Percentiles rank a stretch among this genome's conserved stretches.
Conservation (phyloP, 1,140 invertebrate species). For the Drusus annulatus region DNA sequence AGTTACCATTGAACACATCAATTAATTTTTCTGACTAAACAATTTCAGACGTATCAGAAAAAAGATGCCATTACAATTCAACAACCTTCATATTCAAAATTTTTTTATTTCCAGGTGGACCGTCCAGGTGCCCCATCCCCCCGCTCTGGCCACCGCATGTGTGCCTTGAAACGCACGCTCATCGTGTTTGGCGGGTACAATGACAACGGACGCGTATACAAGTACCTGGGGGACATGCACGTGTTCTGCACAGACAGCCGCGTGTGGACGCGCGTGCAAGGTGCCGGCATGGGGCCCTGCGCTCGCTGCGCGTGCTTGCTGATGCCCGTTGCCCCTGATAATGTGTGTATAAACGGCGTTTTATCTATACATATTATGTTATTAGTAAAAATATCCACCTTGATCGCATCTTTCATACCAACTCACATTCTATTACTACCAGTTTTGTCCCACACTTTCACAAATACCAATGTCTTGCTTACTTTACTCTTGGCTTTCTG, state of each 20-base stretch:
- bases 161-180: constrained; percentile 81
- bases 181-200: constrained; percentile 94
- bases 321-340: constrained; percentile 65
- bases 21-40: no score
- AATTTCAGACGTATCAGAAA: no score
- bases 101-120: constrained; percentile 64
- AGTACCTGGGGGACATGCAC: constrained; percentile 93
- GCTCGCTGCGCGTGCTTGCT: constrained; percentile 73
- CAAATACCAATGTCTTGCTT: no score
- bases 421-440: no score
- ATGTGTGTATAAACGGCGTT: constrained; percentile 60
- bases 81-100: no score
- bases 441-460: no score
- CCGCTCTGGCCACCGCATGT: constrained; percentile 93
- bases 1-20: no score
- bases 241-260: constrained; percentile 87
- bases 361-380: no score
- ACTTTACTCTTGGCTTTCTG: no score
- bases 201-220: constrained; percentile 89
- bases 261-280: constrained; percentile 84
- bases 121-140: constrained; percentile 84
- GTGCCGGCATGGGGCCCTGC: constrained; percentile 76
- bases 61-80: no score
- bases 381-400: no score
- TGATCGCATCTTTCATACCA: no score